Evolutionary conservation across 2,888 invertebrate species (phyloP).

Genomic region (Deilephila elpenor): DNA sequence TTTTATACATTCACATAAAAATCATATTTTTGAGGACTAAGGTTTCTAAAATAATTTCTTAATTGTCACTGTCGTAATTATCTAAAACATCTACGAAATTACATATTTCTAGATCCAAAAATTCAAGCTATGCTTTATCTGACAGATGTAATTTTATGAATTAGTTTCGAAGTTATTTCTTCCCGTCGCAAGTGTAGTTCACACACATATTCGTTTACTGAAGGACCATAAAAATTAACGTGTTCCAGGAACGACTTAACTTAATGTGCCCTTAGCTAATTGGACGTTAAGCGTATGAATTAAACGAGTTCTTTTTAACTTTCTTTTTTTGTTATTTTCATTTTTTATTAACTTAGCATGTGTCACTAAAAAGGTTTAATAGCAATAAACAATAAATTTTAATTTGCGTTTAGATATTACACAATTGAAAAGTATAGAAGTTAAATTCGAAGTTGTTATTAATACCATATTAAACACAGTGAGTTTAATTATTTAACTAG

Average conservation of each 20-base stretch:
- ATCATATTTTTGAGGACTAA: too few species aligned
- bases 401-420: neutral
- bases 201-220: constrained; percentile 40
- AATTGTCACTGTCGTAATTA: too few species aligned
- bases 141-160: too few species aligned
- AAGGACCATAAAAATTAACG: constrained; percentile 40
- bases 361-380: neutral
- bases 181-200: constrained; percentile 32
- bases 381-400: neutral
- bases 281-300: constrained; percentile 44
- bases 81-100: too few species aligned
- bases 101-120: too few species aligned
- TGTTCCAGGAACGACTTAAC: constrained; percentile 45
- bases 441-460: too few species aligned
- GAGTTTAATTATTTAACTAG: constrained; percentile 1
- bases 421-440: neutral
- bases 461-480: neutral
- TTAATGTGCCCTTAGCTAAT: constrained; percentile 47
- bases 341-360: neutral
- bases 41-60: too few species aligned
- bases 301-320: neutral
- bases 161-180: neutral
- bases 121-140: too few species aligned
- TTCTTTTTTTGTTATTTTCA: neutral
- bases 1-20: too few species aligned